Conservation (phyloP, 2,888 invertebrate species). For the Plusia festucae region DNA sequence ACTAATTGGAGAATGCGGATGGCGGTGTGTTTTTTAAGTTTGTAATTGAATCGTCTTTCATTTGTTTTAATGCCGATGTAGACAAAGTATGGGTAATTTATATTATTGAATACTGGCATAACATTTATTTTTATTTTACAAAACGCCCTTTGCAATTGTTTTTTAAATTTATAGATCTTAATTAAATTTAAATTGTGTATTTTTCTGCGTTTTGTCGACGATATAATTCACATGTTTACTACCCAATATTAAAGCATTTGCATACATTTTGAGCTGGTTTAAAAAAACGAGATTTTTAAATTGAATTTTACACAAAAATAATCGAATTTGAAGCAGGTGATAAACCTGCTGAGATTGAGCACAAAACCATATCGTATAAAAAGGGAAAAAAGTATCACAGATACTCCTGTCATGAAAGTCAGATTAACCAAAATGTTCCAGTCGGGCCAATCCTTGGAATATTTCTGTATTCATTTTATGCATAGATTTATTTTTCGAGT, state of each 20-base stretch:
- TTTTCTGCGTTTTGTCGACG: background rate
- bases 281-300: background rate
- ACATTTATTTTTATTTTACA: background rate
- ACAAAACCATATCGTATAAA: conserved; percentile 16
- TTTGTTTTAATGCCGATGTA: conserved; percentile 24
- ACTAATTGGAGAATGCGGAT: conserved; percentile 39
- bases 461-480: conserved; percentile 49
- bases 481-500: conserved; percentile 39
- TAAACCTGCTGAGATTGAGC: conserved; percentile 37
- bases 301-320: conserved; percentile 13
- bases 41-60: conserved; percentile 23
- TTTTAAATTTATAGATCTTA: background rate
- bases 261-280: background rate
- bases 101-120: background rate
- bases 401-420: conserved; percentile 48
- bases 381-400: conserved; percentile 19
- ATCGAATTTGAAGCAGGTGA: conserved; percentile 29
- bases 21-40: conserved; percentile 21
- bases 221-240: conserved; percentile 4
- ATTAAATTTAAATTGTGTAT: background rate
- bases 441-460: conserved; percentile 26
- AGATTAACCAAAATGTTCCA: conserved; percentile 38
- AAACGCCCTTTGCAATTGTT: background rate
- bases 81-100: background rate
- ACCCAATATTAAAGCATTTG: background rate